These are phyloP conservation scores for Orchestia grillus DNA, from an alignment of 1,140 invertebrate species.

Conservation along the genomic window DNA sequence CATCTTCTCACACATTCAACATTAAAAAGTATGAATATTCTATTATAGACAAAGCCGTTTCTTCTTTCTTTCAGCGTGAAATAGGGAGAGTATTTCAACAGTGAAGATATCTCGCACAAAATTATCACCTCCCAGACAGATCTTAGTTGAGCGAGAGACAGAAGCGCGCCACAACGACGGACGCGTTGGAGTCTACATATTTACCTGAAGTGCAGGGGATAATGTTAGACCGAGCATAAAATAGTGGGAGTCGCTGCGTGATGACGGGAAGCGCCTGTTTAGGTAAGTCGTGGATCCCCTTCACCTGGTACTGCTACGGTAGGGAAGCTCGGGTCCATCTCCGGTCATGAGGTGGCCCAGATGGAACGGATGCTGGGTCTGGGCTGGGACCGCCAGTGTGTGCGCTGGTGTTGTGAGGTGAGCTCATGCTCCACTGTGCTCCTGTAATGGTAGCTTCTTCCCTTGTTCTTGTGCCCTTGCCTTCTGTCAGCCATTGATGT, in stretches of 20 bases:
- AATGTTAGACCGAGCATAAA: neutral
- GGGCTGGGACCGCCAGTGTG: neutral
- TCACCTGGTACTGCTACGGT: neutral
- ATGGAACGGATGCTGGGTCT: neutral
- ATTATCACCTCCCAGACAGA: neutral
- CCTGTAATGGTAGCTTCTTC: neutral
- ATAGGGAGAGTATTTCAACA: neutral
- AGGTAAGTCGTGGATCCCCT: neutral
- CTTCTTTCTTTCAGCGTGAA: neutral
- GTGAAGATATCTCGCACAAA: neutral
- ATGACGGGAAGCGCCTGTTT: neutral
- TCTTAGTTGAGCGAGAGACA: neutral
- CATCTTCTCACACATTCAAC: neutral
- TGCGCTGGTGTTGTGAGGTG: conserved; percentile 4
- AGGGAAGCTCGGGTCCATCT: neutral
- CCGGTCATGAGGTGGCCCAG: neutral
- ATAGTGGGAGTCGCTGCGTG: neutral
- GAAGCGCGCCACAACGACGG: neutral
- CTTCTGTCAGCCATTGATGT: neutral
- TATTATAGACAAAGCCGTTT: neutral
- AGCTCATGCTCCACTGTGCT: neutral
- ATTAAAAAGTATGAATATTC: neutral
- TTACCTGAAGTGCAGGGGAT: neutral
- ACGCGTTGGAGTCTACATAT: neutral
- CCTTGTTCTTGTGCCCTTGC: neutral